Percentiles rank a stretch among this genome's conserved stretches.
Conservation (phyloP, 2,888 invertebrate genomes). For the Ennomos fuscantarius region DNA sequence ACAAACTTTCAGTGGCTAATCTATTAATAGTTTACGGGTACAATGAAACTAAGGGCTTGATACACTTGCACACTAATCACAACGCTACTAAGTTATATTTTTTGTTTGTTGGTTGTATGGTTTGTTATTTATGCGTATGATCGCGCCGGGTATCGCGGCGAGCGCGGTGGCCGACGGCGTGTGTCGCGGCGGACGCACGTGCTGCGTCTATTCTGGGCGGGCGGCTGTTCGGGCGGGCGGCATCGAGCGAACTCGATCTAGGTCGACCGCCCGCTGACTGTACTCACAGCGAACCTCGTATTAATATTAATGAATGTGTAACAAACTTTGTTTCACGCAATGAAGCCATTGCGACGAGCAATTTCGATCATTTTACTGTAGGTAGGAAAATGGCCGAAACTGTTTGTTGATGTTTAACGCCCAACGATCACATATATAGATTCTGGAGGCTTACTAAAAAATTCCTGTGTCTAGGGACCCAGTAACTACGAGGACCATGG, state of each 20-base stretch:
- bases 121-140: conserved; percentile 36
- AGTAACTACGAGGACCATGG: too few relatives aligned
- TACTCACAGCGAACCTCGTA: conserved; percentile 38
- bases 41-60: conserved; percentile 35
- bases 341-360: too few relatives aligned
- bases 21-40: conserved; percentile 60
- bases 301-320: conserved; percentile 35
- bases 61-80: conserved; percentile 47
- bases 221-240: conserved; percentile 61
- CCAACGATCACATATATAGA: too few relatives aligned
- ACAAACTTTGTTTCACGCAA: conserved; percentile 32
- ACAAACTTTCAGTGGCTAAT: conserved; percentile 56
- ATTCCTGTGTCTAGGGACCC: too few relatives aligned
- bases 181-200: conserved; percentile 78
- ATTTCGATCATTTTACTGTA: too few relatives aligned
- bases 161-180: conserved; percentile 57
- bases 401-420: too few relatives aligned
- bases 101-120: conserved; percentile 37
- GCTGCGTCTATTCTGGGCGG: conserved; percentile 83
- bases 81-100: conserved; percentile 47
- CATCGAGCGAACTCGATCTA: conserved; percentile 78
- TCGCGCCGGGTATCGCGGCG: conserved; percentile 43
- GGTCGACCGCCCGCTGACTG: conserved; percentile 66
- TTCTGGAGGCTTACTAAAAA: too few relatives aligned
- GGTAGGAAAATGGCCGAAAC: too few relatives aligned